Conservation (phyloP, 2,113 vertebrate genomes). For the Heteronetta atricapilla region DNA sequence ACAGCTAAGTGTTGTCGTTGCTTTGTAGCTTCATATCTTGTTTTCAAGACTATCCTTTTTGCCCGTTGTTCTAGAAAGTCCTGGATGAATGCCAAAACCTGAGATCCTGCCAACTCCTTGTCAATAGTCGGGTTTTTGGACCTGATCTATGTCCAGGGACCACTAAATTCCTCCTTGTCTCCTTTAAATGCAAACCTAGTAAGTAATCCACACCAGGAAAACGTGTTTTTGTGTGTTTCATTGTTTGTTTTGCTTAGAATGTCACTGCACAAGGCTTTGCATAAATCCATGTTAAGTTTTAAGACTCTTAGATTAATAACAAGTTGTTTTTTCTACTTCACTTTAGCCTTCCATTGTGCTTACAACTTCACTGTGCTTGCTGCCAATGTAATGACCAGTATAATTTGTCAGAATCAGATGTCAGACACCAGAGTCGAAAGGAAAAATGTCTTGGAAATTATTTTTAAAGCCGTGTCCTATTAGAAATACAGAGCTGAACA, state of each 20-base stretch:
- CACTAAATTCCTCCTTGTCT: constrained; percentile 92
- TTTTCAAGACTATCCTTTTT: constrained; percentile 77
- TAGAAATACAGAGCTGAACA: neutral
- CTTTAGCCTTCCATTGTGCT: neutral
- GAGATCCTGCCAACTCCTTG: constrained; percentile 90
- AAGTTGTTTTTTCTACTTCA: neutral
- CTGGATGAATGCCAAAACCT: constrained; percentile 94
- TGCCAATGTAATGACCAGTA: neutral
- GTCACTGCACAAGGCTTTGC: neutral
- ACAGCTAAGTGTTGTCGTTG: constrained; percentile 2
- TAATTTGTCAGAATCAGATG: neutral
- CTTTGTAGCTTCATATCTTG: neutral
- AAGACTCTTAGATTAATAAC: neutral
- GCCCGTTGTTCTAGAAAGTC: constrained; percentile 87
- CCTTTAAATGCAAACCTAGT: constrained; percentile 98
- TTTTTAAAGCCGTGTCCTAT: neutral
- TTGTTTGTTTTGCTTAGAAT: constrained; percentile 36
- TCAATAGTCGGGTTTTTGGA: constrained; percentile 94
- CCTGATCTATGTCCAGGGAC: constrained; percentile 92
- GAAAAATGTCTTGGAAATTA: neutral
- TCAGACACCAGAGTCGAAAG: neutral
- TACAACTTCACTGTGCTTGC: neutral
- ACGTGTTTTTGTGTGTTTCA: constrained; percentile 12
- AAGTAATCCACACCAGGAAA: constrained; percentile 75
- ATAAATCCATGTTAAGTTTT: neutral